Percentiles rank a stretch among this genome's conserved stretches.
Evolutionary conservation across 2,113 vertebrate genomes (phyloP).

Genomic region (Axis porcinus): DNA sequence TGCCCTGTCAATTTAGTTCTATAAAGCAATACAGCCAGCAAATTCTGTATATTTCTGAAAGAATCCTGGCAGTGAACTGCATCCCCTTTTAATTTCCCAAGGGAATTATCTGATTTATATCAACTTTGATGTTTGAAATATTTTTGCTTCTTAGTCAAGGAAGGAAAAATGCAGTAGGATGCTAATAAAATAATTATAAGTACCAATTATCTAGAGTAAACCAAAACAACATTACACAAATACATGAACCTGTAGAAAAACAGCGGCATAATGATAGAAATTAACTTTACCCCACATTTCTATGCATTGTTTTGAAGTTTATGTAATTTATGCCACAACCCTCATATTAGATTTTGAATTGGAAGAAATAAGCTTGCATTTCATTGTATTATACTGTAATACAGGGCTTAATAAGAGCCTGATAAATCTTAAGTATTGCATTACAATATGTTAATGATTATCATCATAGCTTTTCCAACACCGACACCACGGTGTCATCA

Average conservation of each 20-base stretch:
- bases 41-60: conserved; percentile 20
- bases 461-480: conserved; percentile 62
- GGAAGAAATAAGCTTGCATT: conserved; percentile 31
- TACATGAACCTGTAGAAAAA: conserved; percentile 17
- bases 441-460: conserved; percentile 61
- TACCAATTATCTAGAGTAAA: conserved; percentile 41
- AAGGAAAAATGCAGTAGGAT: conserved; percentile 46
- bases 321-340: conserved; percentile 32
- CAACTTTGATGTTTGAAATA: conserved; percentile 62
- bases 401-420: conserved; percentile 64
- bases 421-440: conserved; percentile 67
- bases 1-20: not conserved
- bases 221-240: not conserved
- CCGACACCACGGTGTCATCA: conserved; percentile 63
- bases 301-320: conserved; percentile 46
- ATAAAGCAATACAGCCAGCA: not conserved
- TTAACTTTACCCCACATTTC: not conserved
- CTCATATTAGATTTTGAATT: conserved; percentile 45
- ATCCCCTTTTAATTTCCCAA: conserved; percentile 31
- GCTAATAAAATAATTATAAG: conserved; percentile 63
- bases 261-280: conserved; percentile 53
- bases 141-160: conserved; percentile 58
- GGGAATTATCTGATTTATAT: conserved; percentile 40
- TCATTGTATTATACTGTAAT: conserved; percentile 51
- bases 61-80: conserved; percentile 31